Base-by-base conservation (phyloP, 2,797 vertebrate genomes). In the Sphenopsis melanotis region DNA sequence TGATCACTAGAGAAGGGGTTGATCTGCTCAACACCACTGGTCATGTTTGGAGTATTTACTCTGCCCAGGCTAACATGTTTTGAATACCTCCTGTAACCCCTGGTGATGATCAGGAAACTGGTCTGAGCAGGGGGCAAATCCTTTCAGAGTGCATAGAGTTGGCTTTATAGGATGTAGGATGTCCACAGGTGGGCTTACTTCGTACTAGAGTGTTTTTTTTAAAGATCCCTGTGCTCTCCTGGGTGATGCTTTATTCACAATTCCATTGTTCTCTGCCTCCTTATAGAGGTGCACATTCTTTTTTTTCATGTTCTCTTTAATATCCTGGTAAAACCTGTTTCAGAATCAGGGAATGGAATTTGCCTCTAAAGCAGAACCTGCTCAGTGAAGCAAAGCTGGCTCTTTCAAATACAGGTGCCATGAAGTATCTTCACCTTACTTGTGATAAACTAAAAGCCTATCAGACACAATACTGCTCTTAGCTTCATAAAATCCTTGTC, bases 401-500 rank as follows among this genome's bases (percentile, higher is more conserved):
- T 86, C 20, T 65, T 94, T 64, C 44, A 78, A 93, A 76, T 27
- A 30, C 39, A 24, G 29, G 21, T 29, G 11, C n/a, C 60, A 9
- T 27, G n/a, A 23, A 11, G 46, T 68, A 23, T n/a, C 47, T 87
- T 78, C 52, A 41, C 63, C 44, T 76, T 55, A 63, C 56, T 75
- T 83, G 42, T 69, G 65, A 69, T 55, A 85, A 79, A 53, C 17
- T 77, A 37, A 76, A 94, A 80, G 41, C 7, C 59, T 90, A 65
- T 39, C 42, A 83, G 66, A 47, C 17, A 27, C 21, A 75, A 64
- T 41, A 75, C 21, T 88, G 37, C 49, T 36, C 42, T 83, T 78
- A 74, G 60, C 22, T 82, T 89, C 64, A 69, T 79, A 81, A 92
- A 93, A 69, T 52, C 19, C 23, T 79, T 39, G 56, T 61, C 53